phyloP scores from a whole-genome alignment of 2,113 vertebrate species.

The Taurulus bubalis region DNA sequence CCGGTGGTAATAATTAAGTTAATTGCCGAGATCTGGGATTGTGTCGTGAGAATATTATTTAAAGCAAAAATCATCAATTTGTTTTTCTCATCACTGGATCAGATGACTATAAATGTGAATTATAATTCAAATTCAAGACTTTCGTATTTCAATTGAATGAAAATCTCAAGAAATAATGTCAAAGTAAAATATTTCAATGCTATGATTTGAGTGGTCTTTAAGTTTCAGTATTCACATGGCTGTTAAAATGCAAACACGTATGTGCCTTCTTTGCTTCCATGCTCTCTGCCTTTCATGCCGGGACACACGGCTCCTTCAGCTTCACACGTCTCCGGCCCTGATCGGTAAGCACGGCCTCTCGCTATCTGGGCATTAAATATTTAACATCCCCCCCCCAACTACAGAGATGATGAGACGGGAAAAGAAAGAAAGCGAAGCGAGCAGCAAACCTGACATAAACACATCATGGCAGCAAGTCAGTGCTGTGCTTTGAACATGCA shows the following conservation, averaged over 20 bases:
- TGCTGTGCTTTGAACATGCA: constrained; percentile 30
- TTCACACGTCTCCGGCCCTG: constrained; percentile 21
- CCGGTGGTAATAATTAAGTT: no score
- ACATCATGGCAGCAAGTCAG: neutral
- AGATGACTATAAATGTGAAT: neutral
- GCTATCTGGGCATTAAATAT: constrained; percentile 67
- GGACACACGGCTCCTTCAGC: constrained; percentile 4
- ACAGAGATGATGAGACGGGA: constrained; percentile 41
- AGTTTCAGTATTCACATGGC: neutral
- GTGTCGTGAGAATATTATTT: neutral
- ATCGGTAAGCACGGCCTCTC: constrained; percentile 44
- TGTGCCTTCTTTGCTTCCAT: neutral
- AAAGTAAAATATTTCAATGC: neutral
- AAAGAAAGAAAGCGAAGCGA: constrained; percentile 14
- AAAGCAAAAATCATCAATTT: no score
- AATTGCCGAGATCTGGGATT: neutral
- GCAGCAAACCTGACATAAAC: constrained; percentile 25
- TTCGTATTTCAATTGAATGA: neutral
- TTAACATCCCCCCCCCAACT: constrained; percentile 55
- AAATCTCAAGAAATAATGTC: neutral
- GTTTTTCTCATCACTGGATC: neutral
- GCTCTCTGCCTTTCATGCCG: neutral
- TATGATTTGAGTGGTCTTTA: neutral
- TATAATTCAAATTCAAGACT: no score
- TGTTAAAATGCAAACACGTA: neutral